These are phyloP conservation scores for Heteromyza rotundicornis DNA, from an alignment of 2,888 invertebrate species.

Conservation along the genomic window DNA sequence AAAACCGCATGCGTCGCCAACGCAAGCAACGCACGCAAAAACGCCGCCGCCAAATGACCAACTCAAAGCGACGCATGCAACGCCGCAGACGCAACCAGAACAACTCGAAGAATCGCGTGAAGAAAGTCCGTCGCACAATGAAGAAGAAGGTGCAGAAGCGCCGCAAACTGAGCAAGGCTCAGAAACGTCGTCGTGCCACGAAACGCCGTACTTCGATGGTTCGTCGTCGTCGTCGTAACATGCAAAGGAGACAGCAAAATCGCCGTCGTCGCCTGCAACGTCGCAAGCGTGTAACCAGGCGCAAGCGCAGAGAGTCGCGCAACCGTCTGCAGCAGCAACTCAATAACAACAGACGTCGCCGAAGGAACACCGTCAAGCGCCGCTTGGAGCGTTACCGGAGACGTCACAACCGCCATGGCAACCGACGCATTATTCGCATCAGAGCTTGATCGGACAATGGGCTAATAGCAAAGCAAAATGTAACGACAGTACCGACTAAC, in stretches of 20 bases:
- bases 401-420: too few species aligned
- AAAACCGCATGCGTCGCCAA: slow-evolving; percentile 21
- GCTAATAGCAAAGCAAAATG: too few species aligned
- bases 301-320: slow-evolving; percentile 23
- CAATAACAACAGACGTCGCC: slow-evolving; percentile 35
- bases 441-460: too few species aligned
- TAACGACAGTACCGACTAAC: too few species aligned
- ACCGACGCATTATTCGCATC: too few species aligned
- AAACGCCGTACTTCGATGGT: background rate
- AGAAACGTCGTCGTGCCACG: background rate
- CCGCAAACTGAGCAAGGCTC: background rate
- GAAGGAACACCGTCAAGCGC: too few species aligned
- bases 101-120: slow-evolving; percentile 8
- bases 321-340: slow-evolving; percentile 30
- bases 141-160: too few species aligned
- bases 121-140: background rate
- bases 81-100: slow-evolving; percentile 20
- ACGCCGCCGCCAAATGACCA: slow-evolving; percentile 35
- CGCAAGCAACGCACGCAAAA: too few species aligned
- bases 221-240: background rate
- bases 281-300: slow-evolving; percentile 23
- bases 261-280: slow-evolving; percentile 19
- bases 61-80: slow-evolving; percentile 27
- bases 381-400: too few species aligned
- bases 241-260: slow-evolving; percentile 25